Base-by-base conservation (phyloP, 2,797 vertebrate species). In the Brachymystax lenok region DNA sequence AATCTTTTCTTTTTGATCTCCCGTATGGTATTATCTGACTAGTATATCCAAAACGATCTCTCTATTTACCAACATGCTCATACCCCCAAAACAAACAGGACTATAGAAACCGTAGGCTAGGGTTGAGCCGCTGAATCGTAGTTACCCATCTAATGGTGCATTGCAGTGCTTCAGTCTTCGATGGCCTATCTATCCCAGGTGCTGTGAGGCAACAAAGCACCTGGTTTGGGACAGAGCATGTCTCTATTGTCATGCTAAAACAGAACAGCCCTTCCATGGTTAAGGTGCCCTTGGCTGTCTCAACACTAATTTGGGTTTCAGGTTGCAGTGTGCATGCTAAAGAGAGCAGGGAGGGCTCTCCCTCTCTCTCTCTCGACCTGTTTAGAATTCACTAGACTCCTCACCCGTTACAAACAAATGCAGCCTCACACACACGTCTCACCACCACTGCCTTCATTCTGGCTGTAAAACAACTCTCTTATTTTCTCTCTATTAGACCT, bases 231-330 rank as follows among this genome's bases (percentile, higher is more conserved):
- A 81, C 67, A 12, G 50, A 75, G 73, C 72, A 67, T 77, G 76
- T 40, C 75, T 78, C 70, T 73, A 81, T 86, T 87, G 80, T 86
- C 69, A 77, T 80, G 78, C 85, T 73, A 67, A 76, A 59, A 59
- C 40, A 46, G 40, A 46, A 46, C 40, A 74, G 69, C 28, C 6
- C 70, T 54, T 71, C 78, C 80, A 85, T 80, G 79, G 80, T 80
- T 87, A 91, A 88, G 88, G 88, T 90, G 90, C 87, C 90, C 87
- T 90, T 89, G 88, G 87, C 81, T 78, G 83, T 82, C 82, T 80
- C 74, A 66, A 51, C 84, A 81, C 74, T 68, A 2, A 10, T 46
- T 73, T 70, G 68, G 74, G 82, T 74, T 77, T 79, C 64, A 52
- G 71, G 71, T 80, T 85, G 87, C 82, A 78, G 79, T 70, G 59